Conservation (phyloP, 2,888 invertebrate species). For the Phyllotreta striolata region DNA sequence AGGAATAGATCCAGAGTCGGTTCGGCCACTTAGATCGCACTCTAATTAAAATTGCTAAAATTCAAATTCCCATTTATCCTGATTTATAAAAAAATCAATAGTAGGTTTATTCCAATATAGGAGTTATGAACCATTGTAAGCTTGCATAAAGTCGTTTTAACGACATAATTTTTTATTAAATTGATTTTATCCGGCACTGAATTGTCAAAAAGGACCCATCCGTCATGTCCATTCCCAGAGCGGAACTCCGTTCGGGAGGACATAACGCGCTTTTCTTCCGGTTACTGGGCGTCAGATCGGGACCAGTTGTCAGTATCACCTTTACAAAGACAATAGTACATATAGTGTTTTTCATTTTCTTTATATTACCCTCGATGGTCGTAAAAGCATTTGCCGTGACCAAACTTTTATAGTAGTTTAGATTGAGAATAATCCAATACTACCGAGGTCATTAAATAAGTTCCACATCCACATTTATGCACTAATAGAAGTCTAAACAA, state of each 20-base stretch:
- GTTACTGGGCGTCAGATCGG: constrained; percentile 56
- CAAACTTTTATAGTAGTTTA: constrained; percentile 68
- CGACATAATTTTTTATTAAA: neutral
- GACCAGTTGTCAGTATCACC: constrained; percentile 60
- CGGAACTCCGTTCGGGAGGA: constrained; percentile 51
- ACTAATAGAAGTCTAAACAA: too few relatives aligned
- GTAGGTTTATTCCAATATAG: too few relatives aligned
- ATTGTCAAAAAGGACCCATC: constrained; percentile 7
- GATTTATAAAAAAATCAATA: neutral
- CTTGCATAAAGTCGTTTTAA: constrained; percentile 2
- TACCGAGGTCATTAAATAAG: constrained; percentile 19
- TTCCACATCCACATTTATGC: constrained; percentile 6
- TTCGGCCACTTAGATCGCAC: neutral
- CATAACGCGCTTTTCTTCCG: constrained; percentile 51
- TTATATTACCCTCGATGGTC: constrained; percentile 86
- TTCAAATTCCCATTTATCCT: too few relatives aligned
- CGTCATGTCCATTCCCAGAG: constrained; percentile 47
- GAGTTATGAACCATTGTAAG: neutral
- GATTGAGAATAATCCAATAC: constrained; percentile 57
- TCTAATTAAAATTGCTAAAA: too few relatives aligned
- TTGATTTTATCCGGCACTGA: constrained; percentile 19
- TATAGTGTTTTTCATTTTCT: constrained; percentile 87
- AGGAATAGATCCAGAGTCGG: constrained; percentile 31
- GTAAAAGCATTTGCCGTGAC: constrained; percentile 90
- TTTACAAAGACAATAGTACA: constrained; percentile 60